phyloP scores from a whole-genome alignment of 1,140 invertebrate genomes.

The Palaemon carinicauda region DNA sequence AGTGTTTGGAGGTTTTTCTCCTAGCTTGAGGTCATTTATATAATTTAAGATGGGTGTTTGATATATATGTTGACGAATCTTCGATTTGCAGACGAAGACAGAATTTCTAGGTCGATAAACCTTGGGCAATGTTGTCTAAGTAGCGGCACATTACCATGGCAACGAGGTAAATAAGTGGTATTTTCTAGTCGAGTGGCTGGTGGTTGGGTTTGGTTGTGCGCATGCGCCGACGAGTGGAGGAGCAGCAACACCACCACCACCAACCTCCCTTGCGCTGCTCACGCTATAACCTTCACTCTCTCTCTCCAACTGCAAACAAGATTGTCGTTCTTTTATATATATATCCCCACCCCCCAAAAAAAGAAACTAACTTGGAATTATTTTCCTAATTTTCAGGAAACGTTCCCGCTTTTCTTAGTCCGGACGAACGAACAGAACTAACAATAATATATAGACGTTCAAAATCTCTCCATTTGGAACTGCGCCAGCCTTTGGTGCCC shows the following conservation, averaged over 20 bases:
- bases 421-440: neutral
- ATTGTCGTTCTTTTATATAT: neutral
- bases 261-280: neutral
- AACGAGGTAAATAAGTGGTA: conserved; percentile 54
- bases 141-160: conserved; percentile 52
- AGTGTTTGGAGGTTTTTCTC: too few species aligned
- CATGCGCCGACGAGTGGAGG: neutral
- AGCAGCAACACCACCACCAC: neutral
- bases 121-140: conserved; percentile 55
- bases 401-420: neutral
- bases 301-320: neutral
- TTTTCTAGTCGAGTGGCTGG: conserved; percentile 34
- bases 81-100: neutral
- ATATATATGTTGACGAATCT: neutral
- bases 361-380: neutral
- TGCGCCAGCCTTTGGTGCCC: conserved; percentile 25
- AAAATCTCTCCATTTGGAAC: conserved; percentile 47
- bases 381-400: neutral
- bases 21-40: neutral
- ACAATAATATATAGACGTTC: conserved; percentile 42
- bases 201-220: neutral
- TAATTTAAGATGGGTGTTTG: neutral
- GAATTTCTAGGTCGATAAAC: conserved; percentile 44
- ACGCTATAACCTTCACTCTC: neutral
- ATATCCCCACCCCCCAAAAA: neutral